Conservation (phyloP, 2,113 vertebrate genomes). For the Ivindomyrus marchei region DNA sequence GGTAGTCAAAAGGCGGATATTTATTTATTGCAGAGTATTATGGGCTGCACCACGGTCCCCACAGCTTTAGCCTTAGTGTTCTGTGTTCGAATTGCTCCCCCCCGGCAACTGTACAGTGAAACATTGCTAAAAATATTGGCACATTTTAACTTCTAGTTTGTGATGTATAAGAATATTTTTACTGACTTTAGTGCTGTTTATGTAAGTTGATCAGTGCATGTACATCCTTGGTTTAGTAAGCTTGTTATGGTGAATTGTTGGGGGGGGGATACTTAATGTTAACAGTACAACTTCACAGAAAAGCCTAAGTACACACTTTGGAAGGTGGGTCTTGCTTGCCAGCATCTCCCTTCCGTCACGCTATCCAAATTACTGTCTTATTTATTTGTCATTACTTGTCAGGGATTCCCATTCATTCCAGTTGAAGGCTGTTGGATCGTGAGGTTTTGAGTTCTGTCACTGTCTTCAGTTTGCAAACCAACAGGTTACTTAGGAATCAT, state of each 20-base stretch:
- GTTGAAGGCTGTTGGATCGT: conserved; percentile 45
- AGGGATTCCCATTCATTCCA: conserved; percentile 37
- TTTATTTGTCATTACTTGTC: conserved; percentile 50
- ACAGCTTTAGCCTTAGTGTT: conserved; percentile 18
- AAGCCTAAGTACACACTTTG: conserved; percentile 21
- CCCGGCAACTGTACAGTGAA: conserved; percentile 18
- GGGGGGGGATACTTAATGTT: not conserved
- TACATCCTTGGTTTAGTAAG: conserved; percentile 24
- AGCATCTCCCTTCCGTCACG: conserved; percentile 61
- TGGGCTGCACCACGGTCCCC: conserved; percentile 19
- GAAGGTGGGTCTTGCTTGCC: conserved; percentile 58
- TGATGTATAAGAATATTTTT: conserved; percentile 26
- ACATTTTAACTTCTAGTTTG: conserved; percentile 20
- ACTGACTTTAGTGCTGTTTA: conserved; percentile 23
- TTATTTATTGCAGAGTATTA: conserved; percentile 25
- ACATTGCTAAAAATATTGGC: conserved; percentile 21
- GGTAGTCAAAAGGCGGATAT: conserved; percentile 17
- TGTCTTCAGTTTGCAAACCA: conserved; percentile 64
- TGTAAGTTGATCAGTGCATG: conserved; percentile 28
- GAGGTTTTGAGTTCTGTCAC: conserved; percentile 56
- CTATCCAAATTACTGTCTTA: conserved; percentile 64
- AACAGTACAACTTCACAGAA: conserved; percentile 11
- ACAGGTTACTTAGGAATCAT: conserved; percentile 61
- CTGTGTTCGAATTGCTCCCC: not conserved
- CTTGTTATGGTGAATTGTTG: conserved; percentile 9